Percentiles rank a stretch among this genome's conserved stretches.
Evolutionary conservation across 2,888 invertebrate species (phyloP).

Genomic region (Lithodes maja): DNA sequence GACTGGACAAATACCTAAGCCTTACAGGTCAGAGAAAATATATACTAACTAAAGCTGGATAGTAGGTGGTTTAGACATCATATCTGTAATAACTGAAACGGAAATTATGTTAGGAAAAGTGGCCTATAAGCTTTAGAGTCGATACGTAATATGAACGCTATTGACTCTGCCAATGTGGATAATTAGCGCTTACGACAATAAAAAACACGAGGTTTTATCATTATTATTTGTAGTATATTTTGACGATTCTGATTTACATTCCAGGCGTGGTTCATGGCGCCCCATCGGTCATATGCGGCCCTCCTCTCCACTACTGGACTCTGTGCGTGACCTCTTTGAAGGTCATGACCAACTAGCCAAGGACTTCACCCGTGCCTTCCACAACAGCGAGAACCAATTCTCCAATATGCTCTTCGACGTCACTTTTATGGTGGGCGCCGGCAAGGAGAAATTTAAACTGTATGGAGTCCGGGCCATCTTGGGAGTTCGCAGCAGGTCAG

Average conservation of each 20-base stretch:
- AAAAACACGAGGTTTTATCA: too few relatives aligned
- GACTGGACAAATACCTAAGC: slow-evolving; percentile 96
- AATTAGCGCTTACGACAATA: too few relatives aligned
- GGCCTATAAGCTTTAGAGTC: too few relatives aligned
- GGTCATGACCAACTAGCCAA: slow-evolving; percentile 94
- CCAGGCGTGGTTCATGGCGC: slow-evolving; percentile 88
- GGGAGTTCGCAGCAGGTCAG: slow-evolving; percentile 89
- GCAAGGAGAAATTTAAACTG: slow-evolving; percentile 92
- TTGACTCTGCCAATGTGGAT: too few relatives aligned
- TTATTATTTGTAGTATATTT: too few relatives aligned
- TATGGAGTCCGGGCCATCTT: slow-evolving; percentile 93
- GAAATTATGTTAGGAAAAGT: too few relatives aligned
- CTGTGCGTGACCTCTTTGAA: slow-evolving; percentile 94
- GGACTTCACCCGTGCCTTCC: slow-evolving; percentile 91
- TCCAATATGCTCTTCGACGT: slow-evolving; percentile 84
- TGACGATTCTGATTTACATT: neutral
- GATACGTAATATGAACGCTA: too few relatives aligned
- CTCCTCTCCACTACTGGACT: slow-evolving; percentile 92
- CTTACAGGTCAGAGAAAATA: slow-evolving; percentile 80
- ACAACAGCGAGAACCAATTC: slow-evolving; percentile 85
- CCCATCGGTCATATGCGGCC: slow-evolving; percentile 96
- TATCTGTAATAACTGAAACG: too few relatives aligned
- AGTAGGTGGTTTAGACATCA: too few relatives aligned
- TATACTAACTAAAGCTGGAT: neutral
- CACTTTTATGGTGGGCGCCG: slow-evolving; percentile 91